These are phyloP conservation scores for Siderastrea radians DNA, from an alignment of 92 coral and sea anemone genomes.

Conservation along the genomic window DNA sequence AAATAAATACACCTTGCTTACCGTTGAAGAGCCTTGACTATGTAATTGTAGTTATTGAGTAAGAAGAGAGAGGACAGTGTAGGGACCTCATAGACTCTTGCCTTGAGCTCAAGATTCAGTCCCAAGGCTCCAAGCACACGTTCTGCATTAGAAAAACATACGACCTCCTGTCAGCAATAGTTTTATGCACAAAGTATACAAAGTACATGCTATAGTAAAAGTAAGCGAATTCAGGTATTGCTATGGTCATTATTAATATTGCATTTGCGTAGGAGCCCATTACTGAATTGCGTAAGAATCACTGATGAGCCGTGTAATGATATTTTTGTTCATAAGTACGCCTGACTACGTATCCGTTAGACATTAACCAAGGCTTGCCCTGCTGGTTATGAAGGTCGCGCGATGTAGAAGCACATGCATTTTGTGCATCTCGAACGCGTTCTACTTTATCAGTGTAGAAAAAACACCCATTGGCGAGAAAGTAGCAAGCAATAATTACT, in stretches of 20 bases:
- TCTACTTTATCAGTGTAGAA: background rate
- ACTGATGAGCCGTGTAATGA: no score
- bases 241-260: no score
- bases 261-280: no score
- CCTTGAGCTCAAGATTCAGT: conserved; percentile 93
- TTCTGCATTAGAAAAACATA: conserved; percentile 55
- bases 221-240: no score
- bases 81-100: conserved; percentile 86
- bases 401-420: no score
- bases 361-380: no score
- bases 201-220: no score
- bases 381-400: no score
- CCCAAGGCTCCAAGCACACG: conserved; percentile 98
- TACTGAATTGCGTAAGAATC: no score
- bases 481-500: conserved; percentile 35
- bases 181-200: background rate
- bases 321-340: no score
- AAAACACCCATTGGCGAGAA: background rate
- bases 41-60: conserved; percentile 96
- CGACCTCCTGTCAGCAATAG: background rate
- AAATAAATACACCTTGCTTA: conserved; percentile 2
- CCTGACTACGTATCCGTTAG: no score
- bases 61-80: conserved; percentile 90
- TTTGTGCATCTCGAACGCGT: no score
- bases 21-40: conserved; percentile 95